Base-by-base conservation (phyloP, 2,113 vertebrate species). In the Andinoacara biseriatus region DNA sequence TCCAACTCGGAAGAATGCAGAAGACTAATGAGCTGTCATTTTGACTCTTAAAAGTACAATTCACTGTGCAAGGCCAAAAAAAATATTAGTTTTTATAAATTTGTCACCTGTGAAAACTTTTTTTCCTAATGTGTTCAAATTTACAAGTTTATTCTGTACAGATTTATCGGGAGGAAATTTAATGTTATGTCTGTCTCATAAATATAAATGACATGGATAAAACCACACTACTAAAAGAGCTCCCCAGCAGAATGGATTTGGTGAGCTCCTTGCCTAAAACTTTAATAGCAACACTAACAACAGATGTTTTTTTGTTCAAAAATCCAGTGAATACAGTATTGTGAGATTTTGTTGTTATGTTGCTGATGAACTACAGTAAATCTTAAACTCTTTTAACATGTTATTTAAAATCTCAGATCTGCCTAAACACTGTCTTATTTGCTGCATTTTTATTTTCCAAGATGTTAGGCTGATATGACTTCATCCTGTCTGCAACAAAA, bases 1-100 rank as follows among this genome's bases (percentile, higher is more conserved):
- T 69, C 24, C 43, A 26, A 52, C 65, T 72, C 31, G 65, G 65
- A 72, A 72, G 52, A 72, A 52, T 24, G 31, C 65, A 0, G 65
- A 52, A 1, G 10, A 72, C 65, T 52, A 72, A 13, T 31, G 65
- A 72, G 43, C 65, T 52, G 65, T 72, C 2, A 0, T 43, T 69
- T 0, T 72, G 24, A 52, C 24, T 31, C 5, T 20, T 26, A 52
- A 31, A 49, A 49, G 2, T 0, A 8, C 17, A 52, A 52, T 31
- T 72, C 43, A n/a, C 2, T 8, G 40, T 15, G 18, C 63, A 18
- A 67, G 0, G 63, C 9, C 15, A 31, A 31, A 31, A 11, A 67
- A 26, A 43, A 17, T 0, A 1, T 7, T 8, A 20, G 0, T 20
- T 69, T 29, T 7, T 52, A 20, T 49, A 69, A 11, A 49, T 52